Evolutionary conservation across 2,888 invertebrate genomes (phyloP).

Genomic region (Epirrhoe tristata): DNA sequence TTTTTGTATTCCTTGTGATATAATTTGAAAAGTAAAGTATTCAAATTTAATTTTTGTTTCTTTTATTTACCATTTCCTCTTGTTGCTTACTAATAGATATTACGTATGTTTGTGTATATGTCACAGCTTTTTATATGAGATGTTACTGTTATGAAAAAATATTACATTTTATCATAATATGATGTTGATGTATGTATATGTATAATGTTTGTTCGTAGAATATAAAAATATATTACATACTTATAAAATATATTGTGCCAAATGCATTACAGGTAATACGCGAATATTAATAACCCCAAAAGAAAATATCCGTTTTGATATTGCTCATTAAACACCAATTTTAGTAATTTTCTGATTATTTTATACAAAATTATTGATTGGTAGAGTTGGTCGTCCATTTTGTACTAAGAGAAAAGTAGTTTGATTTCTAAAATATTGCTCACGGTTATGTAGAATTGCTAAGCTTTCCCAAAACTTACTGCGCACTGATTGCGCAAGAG

Average conservation of each 20-base stretch:
- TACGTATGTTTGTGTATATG: conserved; percentile 63
- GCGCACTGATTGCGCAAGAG: not conserved
- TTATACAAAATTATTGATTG: conserved; percentile 43
- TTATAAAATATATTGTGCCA: conserved; percentile 64
- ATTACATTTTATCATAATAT: conserved; percentile 48
- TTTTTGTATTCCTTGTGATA: conserved; percentile 75
- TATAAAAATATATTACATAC: conserved; percentile 46
- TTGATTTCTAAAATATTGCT: conserved; percentile 25
- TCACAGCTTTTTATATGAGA: conserved; percentile 68
- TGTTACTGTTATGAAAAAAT: conserved; percentile 58
- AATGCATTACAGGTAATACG: conserved; percentile 72
- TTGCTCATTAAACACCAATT: conserved; percentile 68
- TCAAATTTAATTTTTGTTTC: conserved; percentile 66
- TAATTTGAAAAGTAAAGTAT: conserved; percentile 77
- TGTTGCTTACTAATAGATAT: conserved; percentile 57
- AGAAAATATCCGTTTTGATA: conserved; percentile 44
- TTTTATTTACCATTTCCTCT: conserved; percentile 62
- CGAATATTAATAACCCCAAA: conserved; percentile 66
- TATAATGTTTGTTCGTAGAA: conserved; percentile 52
- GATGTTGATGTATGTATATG: conserved; percentile 63
- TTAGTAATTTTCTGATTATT: conserved; percentile 40
- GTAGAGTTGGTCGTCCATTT: conserved; percentile 57
- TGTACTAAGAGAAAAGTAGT: conserved; percentile 34
- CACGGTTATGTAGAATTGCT: conserved; percentile 33
- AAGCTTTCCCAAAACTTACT: not conserved